Evolutionary conservation across 2,888 invertebrate genomes (phyloP), one percentile per base, ranked within the genome.

Genomic region (Mechanitis mazaeus): DNA sequence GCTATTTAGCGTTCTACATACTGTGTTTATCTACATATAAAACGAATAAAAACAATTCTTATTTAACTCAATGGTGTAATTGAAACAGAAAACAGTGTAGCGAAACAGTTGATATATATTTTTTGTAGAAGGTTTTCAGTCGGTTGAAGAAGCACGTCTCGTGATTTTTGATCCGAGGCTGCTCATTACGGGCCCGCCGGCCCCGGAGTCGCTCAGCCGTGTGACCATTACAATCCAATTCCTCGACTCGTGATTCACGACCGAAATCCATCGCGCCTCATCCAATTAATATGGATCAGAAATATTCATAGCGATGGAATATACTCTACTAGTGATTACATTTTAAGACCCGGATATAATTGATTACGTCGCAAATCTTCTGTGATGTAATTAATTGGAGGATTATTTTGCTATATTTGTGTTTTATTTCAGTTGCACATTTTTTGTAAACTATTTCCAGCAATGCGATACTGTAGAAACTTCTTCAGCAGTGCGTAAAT

Each of bases 181-280:
- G 81, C 79, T 83, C 82, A 85, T 85, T 84, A 84, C 74, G 74
- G 78, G 20, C 20, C 20, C 20, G 20, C 20, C 20, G 71, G 67
- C 71, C 69, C 67, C 75, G 75, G 72, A 72, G 70, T 76, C 85
- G 75, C 75, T 79, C 77, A 83, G 75, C 81, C 83, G 75, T 83
- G 80, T 75, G 70, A 73, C 77, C 77, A 80, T 83, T 79, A 81
- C 80, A 83, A 83, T 83, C 81, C 76, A 80, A 84, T 84, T 77
- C 79, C 75, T 78, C 80, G 79, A 81, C 75, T 85, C 85, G 82
- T 84, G 84, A 83, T 82, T 83, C 83, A 83, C 83, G 84, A 80
- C 76, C 73, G 72, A 76, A 78, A 76, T 76, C 78, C 70, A 57
- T 63, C 63, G 59, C 63, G 56, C 56, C 59, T 20, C 54, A 60